Evolutionary conservation across 2,797 vertebrate species (phyloP).

Genomic region (Amphiprion clarkii): DNA sequence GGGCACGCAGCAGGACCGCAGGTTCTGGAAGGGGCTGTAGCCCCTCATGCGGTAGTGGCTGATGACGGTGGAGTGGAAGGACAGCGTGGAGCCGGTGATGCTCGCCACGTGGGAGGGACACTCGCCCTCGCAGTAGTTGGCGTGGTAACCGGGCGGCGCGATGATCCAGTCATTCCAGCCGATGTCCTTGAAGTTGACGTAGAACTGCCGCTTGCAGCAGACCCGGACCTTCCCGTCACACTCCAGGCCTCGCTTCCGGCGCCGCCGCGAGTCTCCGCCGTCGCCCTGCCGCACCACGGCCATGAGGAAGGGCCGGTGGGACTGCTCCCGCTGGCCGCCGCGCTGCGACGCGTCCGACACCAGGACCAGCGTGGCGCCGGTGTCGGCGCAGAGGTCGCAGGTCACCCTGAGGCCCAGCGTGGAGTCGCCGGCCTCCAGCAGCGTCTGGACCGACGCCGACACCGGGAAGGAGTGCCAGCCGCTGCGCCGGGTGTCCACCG

Average conservation of each 20-base stretch:
- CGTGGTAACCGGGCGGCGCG: conserved; percentile 94
- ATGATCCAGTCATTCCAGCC: conserved; percentile 99
- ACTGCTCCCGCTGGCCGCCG: conserved; percentile 90
- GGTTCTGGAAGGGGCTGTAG: conserved; percentile 95
- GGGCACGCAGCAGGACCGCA: conserved; percentile 97
- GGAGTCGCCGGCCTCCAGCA: conserved; percentile 85
- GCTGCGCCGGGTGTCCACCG: conserved; percentile 93
- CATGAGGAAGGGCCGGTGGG: conserved; percentile 97
- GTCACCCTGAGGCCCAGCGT: conserved; percentile 88
- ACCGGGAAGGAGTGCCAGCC: conserved; percentile 97
- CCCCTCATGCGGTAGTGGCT: conserved; percentile 97
- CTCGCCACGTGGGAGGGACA: conserved; percentile 95
- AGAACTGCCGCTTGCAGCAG: conserved; percentile 98
- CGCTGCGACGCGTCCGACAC: conserved; percentile 71
- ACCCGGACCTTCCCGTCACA: conserved; percentile 96
- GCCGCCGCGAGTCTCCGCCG: conserved; percentile 83
- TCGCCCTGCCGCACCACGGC: conserved; percentile 91
- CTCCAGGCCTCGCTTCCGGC: conserved; percentile 93
- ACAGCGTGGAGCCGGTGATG: conserved; percentile 92
- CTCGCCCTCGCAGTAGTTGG: conserved; percentile 99
- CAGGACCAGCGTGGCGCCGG: conserved; percentile 89
- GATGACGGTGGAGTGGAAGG: conserved; percentile 98
- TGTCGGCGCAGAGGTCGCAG: conserved; percentile 92
- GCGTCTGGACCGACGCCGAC: conserved; percentile 88
- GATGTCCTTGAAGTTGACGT: conserved; percentile 98